Conservation (phyloP, 2,888 invertebrate genomes). For the Drosophila mercatorum region DNA sequence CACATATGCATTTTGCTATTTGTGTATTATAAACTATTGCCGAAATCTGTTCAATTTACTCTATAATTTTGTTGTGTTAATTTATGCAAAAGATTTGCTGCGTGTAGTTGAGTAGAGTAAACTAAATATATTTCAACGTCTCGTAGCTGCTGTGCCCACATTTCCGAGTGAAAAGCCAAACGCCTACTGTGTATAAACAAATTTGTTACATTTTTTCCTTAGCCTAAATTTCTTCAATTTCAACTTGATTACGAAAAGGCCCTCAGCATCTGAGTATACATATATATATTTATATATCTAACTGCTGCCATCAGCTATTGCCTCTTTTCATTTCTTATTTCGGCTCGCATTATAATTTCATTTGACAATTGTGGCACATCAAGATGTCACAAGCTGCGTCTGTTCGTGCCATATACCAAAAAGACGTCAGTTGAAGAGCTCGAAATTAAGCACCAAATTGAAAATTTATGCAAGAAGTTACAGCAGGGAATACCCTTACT, state of each 20-base stretch:
- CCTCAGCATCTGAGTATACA: neutral
- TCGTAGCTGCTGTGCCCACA: neutral
- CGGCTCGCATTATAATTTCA: constrained; percentile 47
- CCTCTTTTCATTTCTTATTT: constrained; percentile 13
- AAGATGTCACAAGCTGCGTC: constrained; percentile 45
- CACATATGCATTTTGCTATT: constrained; percentile 49
- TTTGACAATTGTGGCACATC: constrained; percentile 54
- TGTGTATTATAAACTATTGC: neutral
- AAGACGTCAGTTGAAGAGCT: constrained; percentile 5
- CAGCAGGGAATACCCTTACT: constrained; percentile 5
- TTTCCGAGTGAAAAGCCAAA: neutral
- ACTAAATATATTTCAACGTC: constrained; percentile 19
- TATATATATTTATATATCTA: constrained; percentile 13
- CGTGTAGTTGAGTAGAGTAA: constrained; percentile 5
- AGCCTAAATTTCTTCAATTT: constrained; percentile 5
- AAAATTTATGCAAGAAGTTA: neutral
- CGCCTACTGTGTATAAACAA: constrained; percentile 32
- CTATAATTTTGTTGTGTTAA: constrained; percentile 21
- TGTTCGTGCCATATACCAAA: constrained; percentile 6
- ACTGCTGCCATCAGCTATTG: constrained; percentile 25
- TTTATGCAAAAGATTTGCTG: constrained; percentile 13
- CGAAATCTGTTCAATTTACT: constrained; percentile 4
- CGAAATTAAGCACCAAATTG: constrained; percentile 11
- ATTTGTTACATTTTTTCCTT: too few relatives aligned
- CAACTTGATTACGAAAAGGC: neutral